Conservation (phyloP, 2,797 vertebrate genomes). For the Melopsittacus undulatus region DNA sequence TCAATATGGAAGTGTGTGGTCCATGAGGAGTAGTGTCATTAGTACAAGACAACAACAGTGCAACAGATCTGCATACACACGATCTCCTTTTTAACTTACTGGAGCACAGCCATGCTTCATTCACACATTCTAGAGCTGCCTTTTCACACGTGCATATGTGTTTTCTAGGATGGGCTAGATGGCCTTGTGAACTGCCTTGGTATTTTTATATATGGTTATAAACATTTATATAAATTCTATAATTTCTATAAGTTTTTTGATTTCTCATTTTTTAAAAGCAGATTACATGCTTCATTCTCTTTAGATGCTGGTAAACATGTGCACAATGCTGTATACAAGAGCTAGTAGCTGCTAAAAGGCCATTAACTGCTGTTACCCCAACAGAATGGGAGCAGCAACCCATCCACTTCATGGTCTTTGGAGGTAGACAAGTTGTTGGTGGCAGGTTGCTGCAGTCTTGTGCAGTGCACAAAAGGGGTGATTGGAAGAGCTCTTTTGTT, state of each 20-base stretch:
- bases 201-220: neutral
- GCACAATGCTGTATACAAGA: rapidly evolving
- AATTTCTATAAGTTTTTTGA: neutral
- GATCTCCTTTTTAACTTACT: neutral
- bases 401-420: neutral
- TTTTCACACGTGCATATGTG: neutral
- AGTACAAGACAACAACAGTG: neutral
- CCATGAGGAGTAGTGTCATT: neutral
- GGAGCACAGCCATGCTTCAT: neutral
- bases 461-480: neutral
- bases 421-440: neutral
- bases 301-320: neutral
- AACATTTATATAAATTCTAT: neutral
- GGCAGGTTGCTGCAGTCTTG: neutral
- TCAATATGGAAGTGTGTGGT: neutral
- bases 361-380: neutral
- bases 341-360: neutral
- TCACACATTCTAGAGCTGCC: neutral
- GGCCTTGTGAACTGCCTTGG: neutral
- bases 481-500: neutral
- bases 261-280: neutral
- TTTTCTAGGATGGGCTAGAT: neutral
- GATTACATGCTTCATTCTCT: neutral
- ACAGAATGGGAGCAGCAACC: neutral
- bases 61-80: neutral